Percentiles rank a stretch among this genome's conserved stretches.
These are phyloP conservation scores for Rhabdornis inornatus DNA, from an alignment of 2,113 vertebrate species.

Conservation along the genomic window DNA sequence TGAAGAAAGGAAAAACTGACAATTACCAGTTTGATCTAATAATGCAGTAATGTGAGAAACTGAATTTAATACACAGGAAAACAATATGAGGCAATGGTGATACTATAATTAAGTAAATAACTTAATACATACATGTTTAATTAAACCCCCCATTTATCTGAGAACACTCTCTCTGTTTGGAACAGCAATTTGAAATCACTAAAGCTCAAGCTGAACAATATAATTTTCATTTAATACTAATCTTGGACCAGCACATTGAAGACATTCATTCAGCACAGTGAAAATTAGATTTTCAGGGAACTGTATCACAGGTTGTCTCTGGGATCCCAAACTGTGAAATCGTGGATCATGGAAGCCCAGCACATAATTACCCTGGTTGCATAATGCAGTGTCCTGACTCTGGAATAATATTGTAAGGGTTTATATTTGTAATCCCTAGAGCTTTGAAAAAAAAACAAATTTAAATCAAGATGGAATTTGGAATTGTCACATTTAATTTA, in stretches of 20 bases:
- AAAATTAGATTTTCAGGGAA: constrained; percentile 1
- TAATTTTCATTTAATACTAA: constrained; percentile 15
- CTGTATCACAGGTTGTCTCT: not conserved
- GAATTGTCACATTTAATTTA: not conserved
- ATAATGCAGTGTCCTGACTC: not conserved
- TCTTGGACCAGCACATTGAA: not conserved
- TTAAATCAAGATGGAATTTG: not conserved
- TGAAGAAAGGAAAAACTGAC: constrained; percentile 3
- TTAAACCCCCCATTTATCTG: constrained; percentile 9
- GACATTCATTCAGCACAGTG: not conserved
- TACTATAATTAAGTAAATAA: constrained; percentile 51
- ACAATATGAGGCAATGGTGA: constrained; percentile 1
- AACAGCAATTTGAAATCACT: constrained; percentile 21
- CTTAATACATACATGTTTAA: constrained; percentile 29
- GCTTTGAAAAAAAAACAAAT: not conserved
- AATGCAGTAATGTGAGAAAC: constrained; percentile 1
- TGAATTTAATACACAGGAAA: not conserved
- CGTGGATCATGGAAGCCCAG: not conserved
- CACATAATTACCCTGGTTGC: not conserved
- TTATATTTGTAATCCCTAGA: not conserved
- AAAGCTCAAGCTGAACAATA: not conserved
- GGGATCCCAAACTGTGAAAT: not conserved
- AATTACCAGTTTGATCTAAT: constrained; percentile 28
- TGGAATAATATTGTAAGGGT: not conserved
- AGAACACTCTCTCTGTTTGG: not conserved